These are phyloP conservation scores for Ophion slaviceki DNA, from an alignment of 2,888 invertebrate genomes.

Conservation along the genomic window DNA sequence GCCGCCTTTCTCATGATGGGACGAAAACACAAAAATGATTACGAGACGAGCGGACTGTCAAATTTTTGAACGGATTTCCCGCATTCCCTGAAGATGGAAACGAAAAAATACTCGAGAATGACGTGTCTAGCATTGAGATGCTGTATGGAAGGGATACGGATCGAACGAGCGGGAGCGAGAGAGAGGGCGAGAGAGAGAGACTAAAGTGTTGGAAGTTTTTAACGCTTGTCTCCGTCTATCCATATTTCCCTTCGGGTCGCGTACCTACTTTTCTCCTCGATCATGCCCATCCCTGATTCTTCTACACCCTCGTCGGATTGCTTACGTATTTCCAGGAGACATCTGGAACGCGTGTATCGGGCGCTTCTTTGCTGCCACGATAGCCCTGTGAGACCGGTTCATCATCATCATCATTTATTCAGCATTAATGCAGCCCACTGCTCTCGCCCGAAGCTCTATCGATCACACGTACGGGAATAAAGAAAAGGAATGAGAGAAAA, in stretches of 20 bases:
- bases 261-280: slow-evolving; percentile 57
- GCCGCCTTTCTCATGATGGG: not conserved
- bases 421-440: slow-evolving; percentile 9
- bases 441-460: not conserved
- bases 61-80: slow-evolving; percentile 72
- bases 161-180: slow-evolving; percentile 39
- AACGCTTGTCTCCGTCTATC: slow-evolving; percentile 69
- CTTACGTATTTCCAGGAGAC: slow-evolving; percentile 63
- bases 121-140: slow-evolving; percentile 68
- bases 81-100: slow-evolving; percentile 64
- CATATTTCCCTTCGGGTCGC: slow-evolving; percentile 4
- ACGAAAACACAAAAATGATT: not conserved
- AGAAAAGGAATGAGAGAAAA: not conserved
- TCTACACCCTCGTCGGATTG: slow-evolving; percentile 34
- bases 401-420: slow-evolving; percentile 44
- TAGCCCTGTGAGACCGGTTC: slow-evolving; percentile 19
- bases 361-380: slow-evolving; percentile 45
- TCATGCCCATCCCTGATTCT: slow-evolving; percentile 44
- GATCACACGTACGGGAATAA: not conserved
- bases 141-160: slow-evolving; percentile 27
- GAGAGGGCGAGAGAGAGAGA: slow-evolving; percentile 2
- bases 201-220: slow-evolving; percentile 77
- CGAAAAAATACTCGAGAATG: slow-evolving; percentile 74
- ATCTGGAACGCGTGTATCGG: slow-evolving; percentile 73
- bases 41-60: slow-evolving; percentile 60